Conservation (phyloP, 2,888 invertebrate species). For the Diadegma fenestrale region DNA sequence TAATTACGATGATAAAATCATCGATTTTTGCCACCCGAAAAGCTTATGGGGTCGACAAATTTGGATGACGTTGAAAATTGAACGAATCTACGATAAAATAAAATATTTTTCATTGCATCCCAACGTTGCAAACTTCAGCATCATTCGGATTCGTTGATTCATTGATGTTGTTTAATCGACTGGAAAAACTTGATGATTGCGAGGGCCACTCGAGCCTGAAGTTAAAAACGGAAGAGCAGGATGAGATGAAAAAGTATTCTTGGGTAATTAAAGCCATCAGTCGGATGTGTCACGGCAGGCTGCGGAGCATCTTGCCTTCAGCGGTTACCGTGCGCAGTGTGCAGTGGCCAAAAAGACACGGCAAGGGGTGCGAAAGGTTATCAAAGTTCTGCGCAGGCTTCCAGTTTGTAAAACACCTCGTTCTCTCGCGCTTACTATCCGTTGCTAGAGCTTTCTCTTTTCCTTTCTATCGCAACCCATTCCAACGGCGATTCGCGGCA, state of each 20-base stretch:
- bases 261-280: constrained; percentile 80
- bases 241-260: constrained; percentile 24
- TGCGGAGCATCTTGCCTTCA: constrained; percentile 26
- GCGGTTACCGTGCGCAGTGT: background rate
- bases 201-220: constrained; percentile 78
- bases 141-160: constrained; percentile 3
- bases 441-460: background rate
- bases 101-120: no score
- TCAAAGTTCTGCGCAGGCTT: constrained; percentile 33
- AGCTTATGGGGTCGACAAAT: no score
- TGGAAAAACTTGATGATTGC: constrained; percentile 69
- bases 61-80: no score
- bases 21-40: no score
- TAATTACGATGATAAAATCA: no score
- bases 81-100: no score
- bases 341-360: constrained; percentile 1
- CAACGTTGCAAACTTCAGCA: no score
- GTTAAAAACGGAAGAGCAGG: constrained; percentile 69
- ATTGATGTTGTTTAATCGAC: constrained; percentile 23
- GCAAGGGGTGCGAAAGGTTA: constrained; percentile 5
- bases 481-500: constrained; percentile 39
- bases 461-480: constrained; percentile 48
- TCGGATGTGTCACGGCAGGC: constrained; percentile 61
- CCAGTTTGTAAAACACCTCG: background rate
- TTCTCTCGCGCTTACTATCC: background rate